Conservation (phyloP, 1,140 invertebrate genomes). For the Acromyrmex echinatior region DNA sequence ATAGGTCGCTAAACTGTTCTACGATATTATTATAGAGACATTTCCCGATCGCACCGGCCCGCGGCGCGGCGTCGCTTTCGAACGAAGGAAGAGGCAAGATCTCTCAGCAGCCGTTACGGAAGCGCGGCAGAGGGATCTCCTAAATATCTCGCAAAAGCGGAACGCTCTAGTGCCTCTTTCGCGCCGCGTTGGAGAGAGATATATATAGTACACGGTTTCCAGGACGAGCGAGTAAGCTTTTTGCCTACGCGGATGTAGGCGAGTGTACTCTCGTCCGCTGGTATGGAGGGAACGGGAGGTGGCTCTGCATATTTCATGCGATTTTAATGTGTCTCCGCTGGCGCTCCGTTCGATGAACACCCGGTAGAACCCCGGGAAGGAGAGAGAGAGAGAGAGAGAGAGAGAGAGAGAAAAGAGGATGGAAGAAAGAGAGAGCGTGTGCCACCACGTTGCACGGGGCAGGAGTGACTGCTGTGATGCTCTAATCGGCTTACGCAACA, state of each 20-base stretch:
- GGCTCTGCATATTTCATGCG: constrained; percentile 85
- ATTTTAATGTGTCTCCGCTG: constrained; percentile 86
- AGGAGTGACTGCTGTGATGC: constrained; percentile 81
- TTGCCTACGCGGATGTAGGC: constrained; percentile 74
- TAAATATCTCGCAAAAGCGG: constrained; percentile 51
- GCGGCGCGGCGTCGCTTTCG: background rate
- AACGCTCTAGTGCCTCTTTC: constrained; percentile 7
- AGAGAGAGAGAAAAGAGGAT: background rate
- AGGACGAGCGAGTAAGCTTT: constrained; percentile 68
- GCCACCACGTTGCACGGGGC: constrained; percentile 62
- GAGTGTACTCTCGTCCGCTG: constrained; percentile 73
- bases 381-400: constrained; percentile 33
- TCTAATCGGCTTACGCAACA: constrained; percentile 85
- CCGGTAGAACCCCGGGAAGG: constrained; percentile 60
- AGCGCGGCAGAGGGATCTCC: constrained; percentile 41
- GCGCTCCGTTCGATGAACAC: constrained; percentile 72
- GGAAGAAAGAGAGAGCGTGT: constrained; percentile 35
- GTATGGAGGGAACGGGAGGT: constrained; percentile 68
- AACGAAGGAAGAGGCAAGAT: constrained; percentile 20
- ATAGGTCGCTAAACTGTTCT: no score
- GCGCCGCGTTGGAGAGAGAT: background rate
- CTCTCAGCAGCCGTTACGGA: constrained; percentile 11
- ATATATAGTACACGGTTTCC: constrained; percentile 41
- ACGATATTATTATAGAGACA: constrained; percentile 33
- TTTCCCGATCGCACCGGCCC: constrained; percentile 26